These are phyloP conservation scores for Druceiella hillmani DNA, from an alignment of 2,888 invertebrate species.

Conservation along the genomic window DNA sequence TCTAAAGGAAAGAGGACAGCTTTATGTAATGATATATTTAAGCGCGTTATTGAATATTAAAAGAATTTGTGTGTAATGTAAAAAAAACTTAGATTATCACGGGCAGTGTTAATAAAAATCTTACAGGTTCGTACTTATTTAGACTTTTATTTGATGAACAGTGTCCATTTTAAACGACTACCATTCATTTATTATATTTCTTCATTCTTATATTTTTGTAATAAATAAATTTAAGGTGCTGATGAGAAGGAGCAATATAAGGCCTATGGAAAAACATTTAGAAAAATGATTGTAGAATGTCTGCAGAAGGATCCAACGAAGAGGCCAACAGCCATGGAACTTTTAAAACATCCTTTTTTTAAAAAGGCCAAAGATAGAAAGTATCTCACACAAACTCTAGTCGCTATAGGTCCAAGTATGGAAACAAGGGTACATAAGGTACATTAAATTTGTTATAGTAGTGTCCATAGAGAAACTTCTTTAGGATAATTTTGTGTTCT, in stretches of 20 bases:
- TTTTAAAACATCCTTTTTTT: conserved; percentile 96
- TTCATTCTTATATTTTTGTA: background rate
- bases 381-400: conserved; percentile 78
- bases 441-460: conserved; percentile 22
- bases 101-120: too few species aligned
- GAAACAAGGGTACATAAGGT: conserved; percentile 90
- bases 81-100: too few species aligned
- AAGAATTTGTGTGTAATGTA: too few species aligned
- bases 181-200: too few species aligned
- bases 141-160: too few species aligned
- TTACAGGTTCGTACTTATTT: too few species aligned
- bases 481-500: too few species aligned
- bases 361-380: conserved; percentile 94
- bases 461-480: too few species aligned
- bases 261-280: conserved; percentile 93
- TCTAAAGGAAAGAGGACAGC: too few species aligned
- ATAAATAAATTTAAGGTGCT: conserved; percentile 49
- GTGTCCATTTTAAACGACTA: too few species aligned
- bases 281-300: conserved; percentile 95
- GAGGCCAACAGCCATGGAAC: conserved; percentile 90
- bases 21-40: too few species aligned
- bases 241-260: conserved; percentile 98
- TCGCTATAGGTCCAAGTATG: conserved; percentile 81
- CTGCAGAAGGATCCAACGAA: conserved; percentile 93
- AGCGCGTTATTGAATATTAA: too few species aligned